phyloP scores from a whole-genome alignment of 2,797 vertebrate genomes.

The Discoglossus pictus region DNA sequence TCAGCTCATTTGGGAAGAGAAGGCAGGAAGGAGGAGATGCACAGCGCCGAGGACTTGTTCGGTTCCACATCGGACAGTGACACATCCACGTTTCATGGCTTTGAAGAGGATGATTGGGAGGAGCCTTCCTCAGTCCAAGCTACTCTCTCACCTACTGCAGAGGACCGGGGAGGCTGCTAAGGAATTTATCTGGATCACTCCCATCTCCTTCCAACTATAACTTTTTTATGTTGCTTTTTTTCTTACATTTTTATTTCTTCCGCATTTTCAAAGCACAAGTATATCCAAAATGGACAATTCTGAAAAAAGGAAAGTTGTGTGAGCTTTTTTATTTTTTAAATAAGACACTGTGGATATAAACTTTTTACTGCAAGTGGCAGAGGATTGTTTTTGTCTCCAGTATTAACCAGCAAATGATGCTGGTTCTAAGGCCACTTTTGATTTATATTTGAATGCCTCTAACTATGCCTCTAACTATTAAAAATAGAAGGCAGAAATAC shows the following conservation, averaged over 20 bases:
- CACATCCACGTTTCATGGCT: slow-evolving; percentile 97
- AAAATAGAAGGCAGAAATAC: slow-evolving; percentile 55
- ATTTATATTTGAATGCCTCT: slow-evolving; percentile 17
- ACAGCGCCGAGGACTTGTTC: slow-evolving; percentile 93
- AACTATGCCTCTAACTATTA: slow-evolving; percentile 5
- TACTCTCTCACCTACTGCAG: slow-evolving; percentile 81
- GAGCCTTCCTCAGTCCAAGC: slow-evolving; percentile 84
- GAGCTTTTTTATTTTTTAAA: slow-evolving; percentile 22
- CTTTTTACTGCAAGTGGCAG: slow-evolving; percentile 17
- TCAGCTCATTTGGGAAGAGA: slow-evolving; percentile 86
- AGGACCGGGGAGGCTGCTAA: slow-evolving; percentile 80
- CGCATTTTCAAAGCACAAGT: slow-evolving; percentile 69
- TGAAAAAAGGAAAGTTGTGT: slow-evolving; percentile 58
- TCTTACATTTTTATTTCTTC: slow-evolving; percentile 44
- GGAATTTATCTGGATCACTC: slow-evolving; percentile 64
- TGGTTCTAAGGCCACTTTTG: slow-evolving; percentile 26
- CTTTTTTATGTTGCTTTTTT: background rate
- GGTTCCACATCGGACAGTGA: slow-evolving; percentile 97
- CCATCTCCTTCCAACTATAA: slow-evolving; percentile 59
- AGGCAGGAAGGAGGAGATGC: slow-evolving; percentile 86
- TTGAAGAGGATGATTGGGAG: slow-evolving; percentile 95
- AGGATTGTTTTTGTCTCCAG: slow-evolving; percentile 23
- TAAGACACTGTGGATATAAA: slow-evolving; percentile 26
- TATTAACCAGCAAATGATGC: slow-evolving; percentile 31
- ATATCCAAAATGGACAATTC: slow-evolving; percentile 61